These are phyloP conservation scores for Pyrrhosoma nymphula DNA, from an alignment of 2,888 invertebrate genomes.

Conservation along the genomic window DNA sequence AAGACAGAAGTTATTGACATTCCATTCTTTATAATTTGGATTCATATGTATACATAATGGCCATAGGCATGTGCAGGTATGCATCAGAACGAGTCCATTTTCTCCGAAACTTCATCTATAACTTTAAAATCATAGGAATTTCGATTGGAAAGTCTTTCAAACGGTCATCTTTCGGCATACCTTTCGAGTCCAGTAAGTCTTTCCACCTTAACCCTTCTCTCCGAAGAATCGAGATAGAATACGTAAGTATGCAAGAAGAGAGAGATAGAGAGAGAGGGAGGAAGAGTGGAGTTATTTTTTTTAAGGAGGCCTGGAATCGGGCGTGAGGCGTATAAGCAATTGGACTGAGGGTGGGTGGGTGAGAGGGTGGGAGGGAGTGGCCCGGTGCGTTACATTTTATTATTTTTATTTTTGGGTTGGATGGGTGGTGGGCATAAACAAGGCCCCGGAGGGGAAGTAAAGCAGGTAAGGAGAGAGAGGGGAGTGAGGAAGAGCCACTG, in stretches of 20 bases:
- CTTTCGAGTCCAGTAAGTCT: background rate
- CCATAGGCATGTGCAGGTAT: too few relatives aligned
- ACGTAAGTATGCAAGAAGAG: background rate
- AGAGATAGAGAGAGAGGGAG: background rate
- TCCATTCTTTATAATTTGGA: too few relatives aligned
- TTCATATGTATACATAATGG: too few relatives aligned
- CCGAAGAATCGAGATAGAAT: background rate
- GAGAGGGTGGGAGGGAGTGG: background rate
- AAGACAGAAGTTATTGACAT: too few relatives aligned
- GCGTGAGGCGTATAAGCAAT: conserved; percentile 29
- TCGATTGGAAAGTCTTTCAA: background rate
- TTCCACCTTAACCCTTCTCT: background rate
- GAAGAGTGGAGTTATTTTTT: conserved; percentile 6
- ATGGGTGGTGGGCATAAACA: conserved; percentile 1
- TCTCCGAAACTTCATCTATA: background rate
- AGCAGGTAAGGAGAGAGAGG: background rate
- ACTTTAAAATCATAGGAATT: background rate
- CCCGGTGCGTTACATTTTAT: conserved; percentile 25
- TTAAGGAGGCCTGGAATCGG: conserved; percentile 1
- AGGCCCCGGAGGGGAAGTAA: background rate
- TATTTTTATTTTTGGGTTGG: background rate
- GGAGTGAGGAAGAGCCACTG: background rate
- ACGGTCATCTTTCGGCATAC: background rate
- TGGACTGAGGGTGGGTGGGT: background rate
- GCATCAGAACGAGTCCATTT: too few relatives aligned